phyloP scores from a whole-genome alignment of 2,888 invertebrate genomes.

The Xylocampa areola region DNA sequence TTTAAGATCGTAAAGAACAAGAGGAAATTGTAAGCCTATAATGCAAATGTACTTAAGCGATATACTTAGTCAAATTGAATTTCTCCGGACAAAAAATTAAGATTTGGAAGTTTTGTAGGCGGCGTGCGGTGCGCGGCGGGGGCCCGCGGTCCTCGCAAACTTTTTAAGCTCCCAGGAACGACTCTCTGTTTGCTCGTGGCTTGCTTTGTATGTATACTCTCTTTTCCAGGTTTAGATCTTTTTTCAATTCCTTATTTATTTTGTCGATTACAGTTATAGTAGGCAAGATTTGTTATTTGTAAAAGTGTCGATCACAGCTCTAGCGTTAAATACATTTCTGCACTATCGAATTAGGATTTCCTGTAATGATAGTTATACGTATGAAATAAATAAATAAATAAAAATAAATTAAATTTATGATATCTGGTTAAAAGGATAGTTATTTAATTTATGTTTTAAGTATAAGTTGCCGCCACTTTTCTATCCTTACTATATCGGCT shows the following conservation, averaged over 20 bases:
- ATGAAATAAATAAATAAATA: too few relatives aligned
- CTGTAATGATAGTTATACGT: too few relatives aligned
- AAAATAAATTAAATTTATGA: too few relatives aligned
- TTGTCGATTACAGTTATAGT: slow-evolving; percentile 5
- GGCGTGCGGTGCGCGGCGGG: neutral
- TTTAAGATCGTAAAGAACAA: slow-evolving; percentile 67
- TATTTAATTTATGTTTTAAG: too few relatives aligned
- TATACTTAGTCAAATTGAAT: slow-evolving; percentile 72
- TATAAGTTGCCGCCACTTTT: too few relatives aligned
- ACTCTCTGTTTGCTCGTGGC: slow-evolving; percentile 31
- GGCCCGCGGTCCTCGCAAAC: slow-evolving; percentile 20
- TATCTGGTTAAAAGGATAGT: too few relatives aligned
- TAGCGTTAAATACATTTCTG: too few relatives aligned
- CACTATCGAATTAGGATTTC: too few relatives aligned
- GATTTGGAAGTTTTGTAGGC: slow-evolving; percentile 45
- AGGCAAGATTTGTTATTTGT: neutral
- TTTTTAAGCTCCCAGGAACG: slow-evolving; percentile 37
- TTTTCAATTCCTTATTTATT: slow-evolving; percentile 33
- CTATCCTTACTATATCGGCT: too few relatives aligned
- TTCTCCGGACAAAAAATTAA: slow-evolving; percentile 59
- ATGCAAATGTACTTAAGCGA: slow-evolving; percentile 70
- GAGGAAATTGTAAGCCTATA: slow-evolving; percentile 68
- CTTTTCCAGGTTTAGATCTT: slow-evolving; percentile 11
- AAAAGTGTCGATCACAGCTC: too few relatives aligned
- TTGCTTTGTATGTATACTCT: slow-evolving; percentile 12